Evolutionary conservation across 2,888 invertebrate species (phyloP).

Genomic region (Caenorhabditis sp.): DNA sequence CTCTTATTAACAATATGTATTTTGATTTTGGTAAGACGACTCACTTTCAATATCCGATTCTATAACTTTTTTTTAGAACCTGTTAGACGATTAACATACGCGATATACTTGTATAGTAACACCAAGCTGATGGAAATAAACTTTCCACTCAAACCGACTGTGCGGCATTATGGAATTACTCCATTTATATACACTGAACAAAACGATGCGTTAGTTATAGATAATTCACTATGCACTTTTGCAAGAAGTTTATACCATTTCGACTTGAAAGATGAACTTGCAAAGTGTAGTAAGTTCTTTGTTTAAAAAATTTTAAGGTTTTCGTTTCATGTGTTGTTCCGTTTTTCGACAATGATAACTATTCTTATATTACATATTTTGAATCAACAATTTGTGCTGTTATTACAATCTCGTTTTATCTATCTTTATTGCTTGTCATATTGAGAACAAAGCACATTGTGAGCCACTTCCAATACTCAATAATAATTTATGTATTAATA

Average conservation of each 20-base stretch:
- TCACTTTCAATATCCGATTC: too few species aligned
- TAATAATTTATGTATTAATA: not conserved
- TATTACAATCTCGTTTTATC: not conserved
- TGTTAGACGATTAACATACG: not conserved
- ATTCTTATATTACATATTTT: not conserved
- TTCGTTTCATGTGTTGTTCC: conserved; percentile 1
- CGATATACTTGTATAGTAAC: not conserved
- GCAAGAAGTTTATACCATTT: not conserved
- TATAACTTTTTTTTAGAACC: not conserved
- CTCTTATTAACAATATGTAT: not conserved
- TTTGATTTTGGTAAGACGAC: not conserved
- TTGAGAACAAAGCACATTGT: not conserved
- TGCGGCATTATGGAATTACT: not conserved
- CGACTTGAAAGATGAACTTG: conserved; percentile 4
- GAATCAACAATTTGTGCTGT: not conserved
- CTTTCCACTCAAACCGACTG: not conserved
- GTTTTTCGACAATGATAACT: not conserved
- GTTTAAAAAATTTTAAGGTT: not conserved
- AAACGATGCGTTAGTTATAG: not conserved
- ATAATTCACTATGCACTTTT: not conserved
- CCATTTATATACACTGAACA: not conserved
- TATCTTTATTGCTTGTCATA: not conserved
- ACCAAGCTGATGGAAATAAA: not conserved
- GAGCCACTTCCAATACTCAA: not conserved
- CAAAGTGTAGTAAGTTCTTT: conserved; percentile 3